phyloP scores from a whole-genome alignment of 2,888 invertebrate genomes.

The Cheiracanthium punctorium region DNA sequence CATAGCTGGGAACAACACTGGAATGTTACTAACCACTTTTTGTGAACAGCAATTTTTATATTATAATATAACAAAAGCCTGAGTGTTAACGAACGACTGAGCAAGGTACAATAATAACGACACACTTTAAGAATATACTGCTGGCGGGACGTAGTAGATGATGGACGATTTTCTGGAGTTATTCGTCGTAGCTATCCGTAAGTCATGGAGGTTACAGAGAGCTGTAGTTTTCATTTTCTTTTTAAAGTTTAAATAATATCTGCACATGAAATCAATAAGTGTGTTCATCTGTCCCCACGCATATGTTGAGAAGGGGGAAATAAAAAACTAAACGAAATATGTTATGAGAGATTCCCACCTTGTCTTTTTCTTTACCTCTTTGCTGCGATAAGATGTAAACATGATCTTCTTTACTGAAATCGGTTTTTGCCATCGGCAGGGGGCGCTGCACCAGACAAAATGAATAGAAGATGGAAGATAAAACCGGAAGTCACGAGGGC shows the following conservation, averaged over 20 bases:
- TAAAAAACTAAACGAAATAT: background rate
- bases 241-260: background rate
- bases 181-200: no score
- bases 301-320: background rate
- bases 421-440: background rate
- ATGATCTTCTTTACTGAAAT: background rate
- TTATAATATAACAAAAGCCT: no score
- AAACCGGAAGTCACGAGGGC: conserved; percentile 17
- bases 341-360: background rate
- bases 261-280: no score
- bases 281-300: background rate
- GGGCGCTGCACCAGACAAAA: conserved; percentile 3
- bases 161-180: no score
- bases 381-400: background rate
- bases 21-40: no score
- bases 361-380: background rate
- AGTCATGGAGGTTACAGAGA: no score
- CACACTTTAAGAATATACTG: no score
- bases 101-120: no score
- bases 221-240: background rate
- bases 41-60: no score
- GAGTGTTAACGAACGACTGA: no score
- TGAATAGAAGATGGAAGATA: background rate
- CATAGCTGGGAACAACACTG: no score
- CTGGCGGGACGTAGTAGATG: no score